These are phyloP conservation scores for Glandiceps talaboti DNA, from an alignment of 53 echinoderm and acorn worm genomes.

Conservation along the genomic window DNA sequence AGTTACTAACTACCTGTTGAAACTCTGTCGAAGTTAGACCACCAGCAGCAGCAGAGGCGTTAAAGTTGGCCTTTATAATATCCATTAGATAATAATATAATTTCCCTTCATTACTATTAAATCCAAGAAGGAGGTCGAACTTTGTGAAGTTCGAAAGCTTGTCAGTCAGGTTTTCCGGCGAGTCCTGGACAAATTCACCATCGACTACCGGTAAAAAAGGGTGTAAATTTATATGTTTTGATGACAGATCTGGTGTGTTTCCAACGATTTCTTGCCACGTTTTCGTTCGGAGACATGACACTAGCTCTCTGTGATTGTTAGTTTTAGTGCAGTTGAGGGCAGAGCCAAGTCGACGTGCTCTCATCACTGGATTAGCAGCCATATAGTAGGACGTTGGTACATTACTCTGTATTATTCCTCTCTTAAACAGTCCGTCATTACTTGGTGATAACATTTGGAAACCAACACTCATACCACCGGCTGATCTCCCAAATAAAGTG, in stretches of 20 bases:
- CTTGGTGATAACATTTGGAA: constrained; percentile 44
- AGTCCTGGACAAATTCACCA: constrained; percentile 20
- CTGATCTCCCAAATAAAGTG: constrained; percentile 78
- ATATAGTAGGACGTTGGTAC: constrained; percentile 26
- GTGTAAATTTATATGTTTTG: constrained; percentile 10
- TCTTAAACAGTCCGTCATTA: constrained; percentile 44
- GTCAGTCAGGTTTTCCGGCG: not conserved
- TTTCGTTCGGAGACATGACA: constrained; percentile 9
- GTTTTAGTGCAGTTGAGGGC: not conserved
- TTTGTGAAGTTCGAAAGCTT: not conserved
- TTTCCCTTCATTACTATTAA: constrained; percentile 29
- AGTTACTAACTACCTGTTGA: not conserved
- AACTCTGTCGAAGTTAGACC: not conserved
- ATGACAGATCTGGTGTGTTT: constrained; percentile 4
- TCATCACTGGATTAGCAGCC: not conserved
- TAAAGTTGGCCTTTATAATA: not conserved
- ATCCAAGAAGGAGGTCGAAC: constrained; percentile 24
- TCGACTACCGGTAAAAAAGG: constrained; percentile 24
- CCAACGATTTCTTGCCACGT: constrained; percentile 13
- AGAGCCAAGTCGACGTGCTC: not conserved
- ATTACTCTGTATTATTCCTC: constrained; percentile 59
- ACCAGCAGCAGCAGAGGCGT: not conserved
- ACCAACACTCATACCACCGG: constrained; percentile 54
- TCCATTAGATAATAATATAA: not conserved
- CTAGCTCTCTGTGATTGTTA: not conserved